Evolutionary conservation across 2,888 invertebrate genomes (phyloP), one percentile per base, ranked within the genome.

Genomic region (Hirudinaria manillensis): DNA sequence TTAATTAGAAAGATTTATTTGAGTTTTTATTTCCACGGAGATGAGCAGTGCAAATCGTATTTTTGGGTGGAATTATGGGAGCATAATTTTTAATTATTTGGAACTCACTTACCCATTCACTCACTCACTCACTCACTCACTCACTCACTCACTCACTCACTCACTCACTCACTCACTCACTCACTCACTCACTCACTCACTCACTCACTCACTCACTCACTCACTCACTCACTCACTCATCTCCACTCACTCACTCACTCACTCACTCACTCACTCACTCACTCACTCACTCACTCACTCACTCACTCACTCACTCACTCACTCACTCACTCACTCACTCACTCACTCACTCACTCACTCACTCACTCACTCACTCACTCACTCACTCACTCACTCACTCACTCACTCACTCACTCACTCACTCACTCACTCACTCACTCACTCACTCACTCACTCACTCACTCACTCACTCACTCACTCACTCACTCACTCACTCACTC

Each of bases 241-340:
- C n/a, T n/a, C n/a, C n/a, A n/a, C 66, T 66, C 66, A 66, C 66
- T 66, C 66, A 66, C 66, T 66, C 66, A 66, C 66, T 66, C 66
- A 66, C 66, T 66, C 66, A 66, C 66, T 66, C 66, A 66, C 66
- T 66, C 66, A 66, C 66, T 66, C 66, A 66, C 66, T 66, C 66
- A 66, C 66, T 66, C 66, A 66, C 66, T 70, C 70, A 70, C 70
- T 32, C 70, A 34, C 36, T 32, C 70, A 70, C 92, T 91, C 92
- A 88, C 87, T 97, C 36, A 34, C 34, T 34, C 36, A 70, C 70
- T 32, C 70, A 70, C 70, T 32, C 70, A 70, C 70, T 32, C 70
- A 70, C 70, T 32, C 70, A 70, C 70, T 32, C 70, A 36, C 72
- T 29, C 36, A 27, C 27, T 68, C 72, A 72, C 36, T n/a, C 27